These are phyloP conservation scores for Lamellibrachia columna DNA, from an alignment of 2,888 invertebrate genomes.

Conservation along the genomic window DNA sequence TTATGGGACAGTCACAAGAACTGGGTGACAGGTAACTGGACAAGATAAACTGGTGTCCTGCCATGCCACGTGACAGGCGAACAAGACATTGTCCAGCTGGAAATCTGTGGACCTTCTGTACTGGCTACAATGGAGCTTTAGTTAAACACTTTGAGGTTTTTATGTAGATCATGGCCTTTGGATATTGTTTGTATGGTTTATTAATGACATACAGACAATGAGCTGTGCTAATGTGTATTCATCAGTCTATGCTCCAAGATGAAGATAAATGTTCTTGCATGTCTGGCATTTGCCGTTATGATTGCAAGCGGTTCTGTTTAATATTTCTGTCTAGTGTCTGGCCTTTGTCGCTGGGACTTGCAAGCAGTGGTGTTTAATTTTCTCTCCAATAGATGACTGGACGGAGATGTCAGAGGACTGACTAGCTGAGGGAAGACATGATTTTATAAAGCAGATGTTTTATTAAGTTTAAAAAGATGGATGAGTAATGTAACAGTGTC, in stretches of 20 bases:
- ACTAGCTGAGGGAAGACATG: neutral
- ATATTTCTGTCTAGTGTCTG: neutral
- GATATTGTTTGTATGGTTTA: neutral
- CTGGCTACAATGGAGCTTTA: neutral
- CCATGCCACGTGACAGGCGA: neutral
- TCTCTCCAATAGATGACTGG: neutral
- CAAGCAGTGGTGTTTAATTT: neutral
- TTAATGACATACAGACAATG: neutral
- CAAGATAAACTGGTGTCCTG: neutral
- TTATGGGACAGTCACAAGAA: neutral
- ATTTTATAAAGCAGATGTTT: neutral
- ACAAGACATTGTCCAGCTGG: neutral
- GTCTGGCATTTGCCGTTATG: neutral
- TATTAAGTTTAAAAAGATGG: neutral
- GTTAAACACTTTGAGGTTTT: neutral
- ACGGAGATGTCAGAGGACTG: neutral
- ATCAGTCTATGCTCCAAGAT: neutral
- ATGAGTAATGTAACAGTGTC: neutral
- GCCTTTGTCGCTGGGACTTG: neutral
- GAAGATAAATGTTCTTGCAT: too few species aligned
- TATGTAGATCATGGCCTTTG: neutral
- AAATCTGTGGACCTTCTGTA: neutral
- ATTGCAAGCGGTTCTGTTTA: neutral
- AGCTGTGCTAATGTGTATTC: neutral
- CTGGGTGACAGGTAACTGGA: neutral